Percentiles rank a stretch among this genome's conserved stretches.
Evolutionary conservation across 2,888 invertebrate genomes (phyloP).

Genomic region (Therioaphis trifolii): DNA sequence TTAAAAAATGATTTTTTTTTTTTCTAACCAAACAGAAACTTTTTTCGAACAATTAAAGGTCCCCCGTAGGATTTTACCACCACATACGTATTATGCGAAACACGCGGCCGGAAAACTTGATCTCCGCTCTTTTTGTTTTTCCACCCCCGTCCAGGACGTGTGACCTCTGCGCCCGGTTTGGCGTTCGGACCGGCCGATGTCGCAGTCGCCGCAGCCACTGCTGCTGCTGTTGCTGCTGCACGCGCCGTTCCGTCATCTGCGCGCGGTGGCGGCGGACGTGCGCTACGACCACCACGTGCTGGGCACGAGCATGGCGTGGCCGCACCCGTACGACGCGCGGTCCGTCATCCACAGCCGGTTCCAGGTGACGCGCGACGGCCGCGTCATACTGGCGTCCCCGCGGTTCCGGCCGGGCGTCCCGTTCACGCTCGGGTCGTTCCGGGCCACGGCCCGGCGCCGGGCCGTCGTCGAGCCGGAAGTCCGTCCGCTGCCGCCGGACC

Average conservation of each 20-base stretch:
- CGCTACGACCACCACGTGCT: conserved; percentile 44
- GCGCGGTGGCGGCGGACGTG: background rate
- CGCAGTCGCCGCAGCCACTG: no score
- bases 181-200: no score
- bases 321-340: conserved; percentile 7
- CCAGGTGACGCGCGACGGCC: conserved; percentile 25
- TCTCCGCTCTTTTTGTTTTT: no score
- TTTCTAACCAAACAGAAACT: no score
- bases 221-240: background rate
- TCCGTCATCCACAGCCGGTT: conserved; percentile 50
- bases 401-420: conserved; percentile 40
- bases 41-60: no score
- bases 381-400: conserved; percentile 17
- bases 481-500: background rate
- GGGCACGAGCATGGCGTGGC: conserved; percentile 30
- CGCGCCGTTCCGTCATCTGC: background rate
- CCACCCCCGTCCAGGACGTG: no score
- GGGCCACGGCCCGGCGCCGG: background rate
- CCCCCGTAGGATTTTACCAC: no score
- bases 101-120: no score
- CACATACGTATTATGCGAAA: no score
- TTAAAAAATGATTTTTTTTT: no score
- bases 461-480: conserved; percentile 34
- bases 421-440: conserved; percentile 47
- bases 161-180: no score